Conservation (phyloP, 1,140 invertebrate species). For the Orius insidiosus region DNA sequence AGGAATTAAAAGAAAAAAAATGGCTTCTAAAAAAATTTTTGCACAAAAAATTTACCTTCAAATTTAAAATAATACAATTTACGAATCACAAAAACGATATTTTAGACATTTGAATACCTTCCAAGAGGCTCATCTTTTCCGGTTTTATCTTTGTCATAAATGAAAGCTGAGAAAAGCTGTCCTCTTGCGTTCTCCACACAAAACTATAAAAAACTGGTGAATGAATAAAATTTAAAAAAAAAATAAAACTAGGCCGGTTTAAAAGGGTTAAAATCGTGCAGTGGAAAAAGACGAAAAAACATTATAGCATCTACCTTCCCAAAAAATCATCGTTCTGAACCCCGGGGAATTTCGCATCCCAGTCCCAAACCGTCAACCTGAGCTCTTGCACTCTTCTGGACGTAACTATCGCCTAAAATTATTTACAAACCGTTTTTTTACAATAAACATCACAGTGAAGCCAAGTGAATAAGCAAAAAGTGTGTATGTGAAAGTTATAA, state of each 20-base stretch:
- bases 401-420: slow-evolving; percentile 18
- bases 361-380: slow-evolving; percentile 43
- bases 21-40: too few relatives aligned
- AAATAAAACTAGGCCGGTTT: slow-evolving; percentile 8
- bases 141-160: slow-evolving; percentile 66
- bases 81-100: neutral
- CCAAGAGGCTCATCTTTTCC: slow-evolving; percentile 60
- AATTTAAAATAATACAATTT: too few relatives aligned
- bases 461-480: too few relatives aligned
- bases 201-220: slow-evolving; percentile 25
- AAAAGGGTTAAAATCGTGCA: slow-evolving; percentile 11
- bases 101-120: slow-evolving; percentile 37
- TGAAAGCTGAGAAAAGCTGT: slow-evolving; percentile 24
- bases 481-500: neutral
- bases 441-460: too few relatives aligned
- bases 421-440: neutral
- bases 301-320: slow-evolving; percentile 43
- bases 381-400: slow-evolving; percentile 16
- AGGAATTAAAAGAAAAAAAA: too few relatives aligned
- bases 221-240: slow-evolving; percentile 1
- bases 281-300: neutral
- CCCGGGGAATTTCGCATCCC: slow-evolving; percentile 61
- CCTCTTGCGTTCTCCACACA: slow-evolving; percentile 28
- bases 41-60: too few relatives aligned
- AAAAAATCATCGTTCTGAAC: slow-evolving; percentile 67